A percentile compares a stretch with the other conserved stretches of the same genome.
These are phyloP conservation scores for Hymenochirus boettgeri DNA, from an alignment of 2,113 vertebrate genomes.

Conservation along the genomic window DNA sequence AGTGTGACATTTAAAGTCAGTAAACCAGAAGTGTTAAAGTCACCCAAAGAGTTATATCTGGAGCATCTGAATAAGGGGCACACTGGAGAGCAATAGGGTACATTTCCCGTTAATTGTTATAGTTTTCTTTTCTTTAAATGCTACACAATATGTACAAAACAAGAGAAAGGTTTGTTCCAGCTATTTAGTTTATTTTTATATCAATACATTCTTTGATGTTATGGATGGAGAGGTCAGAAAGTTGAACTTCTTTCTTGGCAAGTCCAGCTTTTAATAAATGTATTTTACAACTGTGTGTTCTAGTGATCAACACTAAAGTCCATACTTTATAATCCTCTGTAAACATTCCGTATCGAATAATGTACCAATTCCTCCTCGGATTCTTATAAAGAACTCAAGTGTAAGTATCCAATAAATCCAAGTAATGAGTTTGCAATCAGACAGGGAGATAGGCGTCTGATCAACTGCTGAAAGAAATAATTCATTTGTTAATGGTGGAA, in stretches of 20 bases:
- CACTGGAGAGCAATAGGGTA: no score
- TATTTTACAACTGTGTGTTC: not conserved
- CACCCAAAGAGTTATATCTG: no score
- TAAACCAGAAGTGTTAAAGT: no score
- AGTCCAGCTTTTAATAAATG: not conserved
- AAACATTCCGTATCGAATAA: constrained; percentile 12
- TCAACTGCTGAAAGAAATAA: constrained; percentile 31
- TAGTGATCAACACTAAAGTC: not conserved
- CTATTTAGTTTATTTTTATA: no score
- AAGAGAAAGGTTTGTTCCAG: no score
- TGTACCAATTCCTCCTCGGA: constrained; percentile 14
- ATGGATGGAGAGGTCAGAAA: not conserved
- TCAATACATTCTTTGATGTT: no score
- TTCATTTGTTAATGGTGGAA: constrained; percentile 20
- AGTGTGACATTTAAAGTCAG: no score
- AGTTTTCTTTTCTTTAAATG: no score
- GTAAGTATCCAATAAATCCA: constrained; percentile 28
- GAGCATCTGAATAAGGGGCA: no score
- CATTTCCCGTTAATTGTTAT: no score
- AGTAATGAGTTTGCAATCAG: constrained; percentile 29
- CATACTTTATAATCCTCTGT: constrained; percentile 11
- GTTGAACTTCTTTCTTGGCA: not conserved
- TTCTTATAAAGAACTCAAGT: constrained; percentile 1
- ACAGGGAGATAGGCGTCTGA: constrained; percentile 3
- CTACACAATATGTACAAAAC: no score